A percentile compares a stretch with the other conserved stretches of the same genome.
These are phyloP conservation scores for Grantiella picta DNA, from an alignment of 2,113 vertebrate species.

Conservation along the genomic window DNA sequence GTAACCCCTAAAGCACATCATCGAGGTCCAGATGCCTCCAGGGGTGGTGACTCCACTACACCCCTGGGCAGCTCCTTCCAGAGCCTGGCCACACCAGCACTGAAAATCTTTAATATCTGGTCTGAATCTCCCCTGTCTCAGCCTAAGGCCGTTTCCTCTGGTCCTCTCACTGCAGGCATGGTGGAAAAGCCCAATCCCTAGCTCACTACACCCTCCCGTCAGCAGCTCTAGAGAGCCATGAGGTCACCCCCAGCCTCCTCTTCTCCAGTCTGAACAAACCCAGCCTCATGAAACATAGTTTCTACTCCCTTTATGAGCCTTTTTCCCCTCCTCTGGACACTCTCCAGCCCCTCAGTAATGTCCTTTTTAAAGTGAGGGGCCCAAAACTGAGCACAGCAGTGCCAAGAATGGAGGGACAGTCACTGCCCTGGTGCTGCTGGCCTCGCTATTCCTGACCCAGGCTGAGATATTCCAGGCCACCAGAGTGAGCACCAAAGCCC, in stretches of 20 bases:
- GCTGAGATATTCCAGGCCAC: background rate
- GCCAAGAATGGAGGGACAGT: background rate
- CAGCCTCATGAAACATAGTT: background rate
- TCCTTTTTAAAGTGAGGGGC: background rate
- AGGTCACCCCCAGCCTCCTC: background rate
- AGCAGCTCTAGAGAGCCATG: background rate
- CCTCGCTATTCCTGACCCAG: background rate
- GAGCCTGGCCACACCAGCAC: background rate
- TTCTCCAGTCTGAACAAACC: background rate
- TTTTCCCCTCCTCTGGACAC: background rate
- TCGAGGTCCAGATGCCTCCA: rapidly evolving
- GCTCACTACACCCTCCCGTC: background rate
- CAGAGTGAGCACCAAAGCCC: background rate
- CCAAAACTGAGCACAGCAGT: background rate
- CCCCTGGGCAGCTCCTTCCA: background rate
- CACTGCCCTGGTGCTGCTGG: background rate
- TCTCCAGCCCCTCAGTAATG: background rate
- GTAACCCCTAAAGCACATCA: too few species aligned
- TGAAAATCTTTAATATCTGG: background rate
- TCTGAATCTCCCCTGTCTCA: background rate
- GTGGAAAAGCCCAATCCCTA: too few species aligned
- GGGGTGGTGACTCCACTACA: too few species aligned
- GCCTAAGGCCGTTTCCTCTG: background rate
- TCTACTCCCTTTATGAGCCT: background rate
- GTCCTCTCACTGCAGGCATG: background rate